Percentiles rank a stretch among this genome's conserved stretches.
Conservation (phyloP, 2,888 invertebrate species). For the Patella ulyssiponensis region DNA sequence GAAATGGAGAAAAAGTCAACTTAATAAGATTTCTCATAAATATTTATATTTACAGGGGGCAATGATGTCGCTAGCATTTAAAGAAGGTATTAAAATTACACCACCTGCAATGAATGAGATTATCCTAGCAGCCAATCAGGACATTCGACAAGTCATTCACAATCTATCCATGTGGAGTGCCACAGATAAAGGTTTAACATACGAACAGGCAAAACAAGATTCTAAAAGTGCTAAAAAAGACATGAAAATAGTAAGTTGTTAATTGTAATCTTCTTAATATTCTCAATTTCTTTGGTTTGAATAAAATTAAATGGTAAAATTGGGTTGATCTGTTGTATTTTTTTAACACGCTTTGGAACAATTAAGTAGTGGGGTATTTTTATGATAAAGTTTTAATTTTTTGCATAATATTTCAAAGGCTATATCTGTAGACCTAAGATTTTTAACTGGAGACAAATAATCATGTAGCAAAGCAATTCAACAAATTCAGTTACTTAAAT, state of each 20-base stretch:
- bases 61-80: slow-evolving; percentile 91
- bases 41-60: slow-evolving; percentile 78
- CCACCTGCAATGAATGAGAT: slow-evolving; percentile 86
- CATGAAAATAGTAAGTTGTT: slow-evolving; percentile 79
- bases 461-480: no score
- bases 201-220: slow-evolving; percentile 76
- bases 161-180: slow-evolving; percentile 87
- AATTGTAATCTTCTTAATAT: background rate
- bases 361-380: no score
- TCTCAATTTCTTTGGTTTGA: no score
- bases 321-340: no score
- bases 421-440: no score
- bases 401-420: no score
- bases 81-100: slow-evolving; percentile 86
- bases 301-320: background rate
- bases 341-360: no score
- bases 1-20: background rate
- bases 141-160: slow-evolving; percentile 93
- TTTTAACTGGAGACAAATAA: no score
- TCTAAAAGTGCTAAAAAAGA: slow-evolving; percentile 83
- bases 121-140: slow-evolving; percentile 89
- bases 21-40: background rate
- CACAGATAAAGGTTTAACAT: slow-evolving; percentile 74
- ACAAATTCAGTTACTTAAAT: no score
- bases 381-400: no score